Evolutionary conservation across 2,888 invertebrate genomes (phyloP).

Genomic region (Leptopilina myrica): DNA sequence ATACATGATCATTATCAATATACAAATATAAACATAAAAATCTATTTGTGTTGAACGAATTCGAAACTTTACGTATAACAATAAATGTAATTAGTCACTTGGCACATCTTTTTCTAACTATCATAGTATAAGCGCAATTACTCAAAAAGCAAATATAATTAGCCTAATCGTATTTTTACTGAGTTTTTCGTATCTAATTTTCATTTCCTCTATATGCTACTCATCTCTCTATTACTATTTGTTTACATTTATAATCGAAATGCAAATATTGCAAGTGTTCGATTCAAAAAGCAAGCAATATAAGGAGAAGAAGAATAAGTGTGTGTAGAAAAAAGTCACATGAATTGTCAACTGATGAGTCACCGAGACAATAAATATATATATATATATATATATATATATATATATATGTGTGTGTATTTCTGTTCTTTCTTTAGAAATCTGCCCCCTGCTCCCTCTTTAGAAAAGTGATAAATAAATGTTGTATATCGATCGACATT

Average conservation of each 20-base stretch:
- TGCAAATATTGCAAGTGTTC: slow-evolving; percentile 24
- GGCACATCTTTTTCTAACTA: background rate
- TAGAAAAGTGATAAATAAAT: background rate
- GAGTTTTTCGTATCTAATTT: background rate
- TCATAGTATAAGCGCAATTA: background rate
- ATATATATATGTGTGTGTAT: too few species aligned
- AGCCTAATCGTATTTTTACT: slow-evolving; percentile 5
- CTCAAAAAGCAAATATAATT: slow-evolving; percentile 5
- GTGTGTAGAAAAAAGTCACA: background rate
- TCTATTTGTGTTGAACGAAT: too few species aligned
- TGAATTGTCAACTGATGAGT: slow-evolving; percentile 23
- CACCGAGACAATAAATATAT: slow-evolving; percentile 6
- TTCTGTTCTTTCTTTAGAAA: slow-evolving; percentile 9
- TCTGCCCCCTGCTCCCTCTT: background rate
- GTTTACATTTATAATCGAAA: slow-evolving; percentile 19
- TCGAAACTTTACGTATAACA: background rate
- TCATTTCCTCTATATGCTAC: too few species aligned
- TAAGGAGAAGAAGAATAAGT: slow-evolving; percentile 16
- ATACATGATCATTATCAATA: too few species aligned
- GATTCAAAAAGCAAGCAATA: slow-evolving; percentile 15
- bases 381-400: too few species aligned
- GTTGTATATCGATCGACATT: slow-evolving; percentile 1
- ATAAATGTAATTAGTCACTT: slow-evolving; percentile 11
- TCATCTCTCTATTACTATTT: slow-evolving; percentile 11
- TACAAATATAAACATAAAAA: too few species aligned